These are phyloP conservation scores for Phrynosoma blainvillii DNA, from an alignment of 2,113 vertebrate genomes.

Conservation along the genomic window DNA sequence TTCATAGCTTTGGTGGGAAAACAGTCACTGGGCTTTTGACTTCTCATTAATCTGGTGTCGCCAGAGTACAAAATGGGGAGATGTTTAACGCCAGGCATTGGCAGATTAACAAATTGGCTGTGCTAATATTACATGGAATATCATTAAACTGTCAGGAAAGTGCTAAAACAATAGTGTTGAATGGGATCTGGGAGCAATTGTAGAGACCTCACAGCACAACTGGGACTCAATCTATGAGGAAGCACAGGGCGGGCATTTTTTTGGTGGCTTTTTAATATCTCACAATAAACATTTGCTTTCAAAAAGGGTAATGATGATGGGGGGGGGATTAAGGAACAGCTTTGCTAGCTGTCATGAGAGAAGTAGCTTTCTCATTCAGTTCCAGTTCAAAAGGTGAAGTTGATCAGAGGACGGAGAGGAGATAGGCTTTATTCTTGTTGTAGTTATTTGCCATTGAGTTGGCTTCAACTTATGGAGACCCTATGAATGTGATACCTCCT, in stretches of 20 bases:
- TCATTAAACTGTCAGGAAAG: conserved; percentile 51
- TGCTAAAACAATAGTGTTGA: conserved; percentile 29
- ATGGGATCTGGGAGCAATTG: conserved; percentile 43
- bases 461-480: no score
- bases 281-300: background rate
- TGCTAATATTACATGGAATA: conserved; percentile 32
- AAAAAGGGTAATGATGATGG: background rate
- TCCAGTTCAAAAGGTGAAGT: background rate
- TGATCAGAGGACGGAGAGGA: no score
- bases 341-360: background rate
- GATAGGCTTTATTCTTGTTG: no score
- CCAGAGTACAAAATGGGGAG: conserved; percentile 41
- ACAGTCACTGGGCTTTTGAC: conserved; percentile 39
- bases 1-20: conserved; percentile 48
- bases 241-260: background rate
- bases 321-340: background rate
- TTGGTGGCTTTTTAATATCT: background rate
- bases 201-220: background rate
- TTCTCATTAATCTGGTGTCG: conserved; percentile 50
- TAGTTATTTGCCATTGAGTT: no score
- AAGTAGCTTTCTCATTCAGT: no score
- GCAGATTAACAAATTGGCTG: conserved; percentile 68
- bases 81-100: conserved; percentile 45
- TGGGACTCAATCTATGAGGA: background rate
- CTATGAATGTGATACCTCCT: no score